phyloP scores from a whole-genome alignment of 1,140 invertebrate genomes.

The Cherax quadricarinatus region DNA sequence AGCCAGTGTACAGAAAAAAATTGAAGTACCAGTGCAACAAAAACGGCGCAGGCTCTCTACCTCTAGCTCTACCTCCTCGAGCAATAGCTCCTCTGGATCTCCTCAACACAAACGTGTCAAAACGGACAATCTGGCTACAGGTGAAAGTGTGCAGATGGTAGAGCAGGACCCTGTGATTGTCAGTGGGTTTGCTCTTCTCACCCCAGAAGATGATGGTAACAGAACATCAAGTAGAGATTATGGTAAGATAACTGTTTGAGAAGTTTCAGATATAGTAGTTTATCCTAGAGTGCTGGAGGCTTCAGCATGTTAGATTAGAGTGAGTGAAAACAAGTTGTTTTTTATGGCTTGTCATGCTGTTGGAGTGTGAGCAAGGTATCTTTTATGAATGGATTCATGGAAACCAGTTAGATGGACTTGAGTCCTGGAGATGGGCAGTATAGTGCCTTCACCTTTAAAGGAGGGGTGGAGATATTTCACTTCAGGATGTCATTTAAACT shows the following conservation, averaged over 20 bases:
- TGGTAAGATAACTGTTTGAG: slow-evolving; percentile 28
- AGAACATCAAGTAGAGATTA: slow-evolving; percentile 61
- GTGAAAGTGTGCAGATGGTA: not conserved
- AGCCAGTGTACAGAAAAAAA: slow-evolving; percentile 2
- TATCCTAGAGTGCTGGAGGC: too few species aligned
- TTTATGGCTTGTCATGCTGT: too few species aligned
- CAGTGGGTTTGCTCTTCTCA: slow-evolving; percentile 56
- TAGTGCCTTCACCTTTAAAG: too few species aligned
- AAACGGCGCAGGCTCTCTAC: slow-evolving; percentile 52
- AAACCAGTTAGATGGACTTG: too few species aligned
- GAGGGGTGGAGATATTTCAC: too few species aligned
- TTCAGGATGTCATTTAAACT: too few species aligned
- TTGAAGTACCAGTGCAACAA: not conserved
- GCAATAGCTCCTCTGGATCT: slow-evolving; percentile 46
- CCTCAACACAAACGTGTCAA: slow-evolving; percentile 40
- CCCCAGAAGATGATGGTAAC: slow-evolving; percentile 64
- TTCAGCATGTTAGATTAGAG: too few species aligned
- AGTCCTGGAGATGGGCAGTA: too few species aligned
- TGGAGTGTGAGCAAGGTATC: too few species aligned
- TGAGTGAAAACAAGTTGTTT: too few species aligned
- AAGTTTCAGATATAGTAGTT: too few species aligned
- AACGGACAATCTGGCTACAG: not conserved
- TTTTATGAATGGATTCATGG: too few species aligned
- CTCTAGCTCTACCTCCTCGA: slow-evolving; percentile 52
- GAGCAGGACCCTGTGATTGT: slow-evolving; percentile 51